A percentile compares a stretch with the other conserved stretches of the same genome.
Conservation (phyloP, 2,797 vertebrate species). For the Thunnus albacares region DNA sequence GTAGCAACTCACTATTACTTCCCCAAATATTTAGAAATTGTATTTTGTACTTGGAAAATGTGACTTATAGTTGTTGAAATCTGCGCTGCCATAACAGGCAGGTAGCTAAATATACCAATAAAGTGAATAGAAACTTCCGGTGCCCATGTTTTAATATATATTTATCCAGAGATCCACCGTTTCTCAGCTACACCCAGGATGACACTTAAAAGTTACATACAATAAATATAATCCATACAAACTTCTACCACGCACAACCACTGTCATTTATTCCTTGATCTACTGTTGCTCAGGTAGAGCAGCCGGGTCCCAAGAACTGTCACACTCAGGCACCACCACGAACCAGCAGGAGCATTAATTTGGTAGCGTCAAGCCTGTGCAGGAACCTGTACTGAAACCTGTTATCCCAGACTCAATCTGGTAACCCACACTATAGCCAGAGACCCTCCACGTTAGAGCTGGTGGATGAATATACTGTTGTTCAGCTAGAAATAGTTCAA, state of each 20-base stretch:
- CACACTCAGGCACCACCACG: background rate
- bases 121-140: background rate
- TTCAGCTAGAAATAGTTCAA: background rate
- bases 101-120: constrained; percentile 5
- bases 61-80: constrained; percentile 1
- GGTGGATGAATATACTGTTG: background rate
- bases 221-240: background rate
- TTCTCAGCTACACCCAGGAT: background rate
- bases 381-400: background rate
- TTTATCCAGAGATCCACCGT: constrained; percentile 12
- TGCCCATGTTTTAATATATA: constrained; percentile 1
- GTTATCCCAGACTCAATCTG: background rate
- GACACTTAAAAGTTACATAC: background rate
- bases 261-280: background rate
- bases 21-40: background rate
- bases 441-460: background rate
- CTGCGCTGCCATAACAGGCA: background rate
- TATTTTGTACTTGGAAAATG: background rate
- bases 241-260: constrained; percentile 19
- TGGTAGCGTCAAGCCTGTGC: background rate
- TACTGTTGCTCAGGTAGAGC: background rate
- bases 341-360: constrained; percentile 3
- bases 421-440: background rate
- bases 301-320: background rate
- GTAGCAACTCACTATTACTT: too few species aligned